Conservation (phyloP, 2,797 vertebrate genomes). For the Odontamblyopus rebecca region DNA sequence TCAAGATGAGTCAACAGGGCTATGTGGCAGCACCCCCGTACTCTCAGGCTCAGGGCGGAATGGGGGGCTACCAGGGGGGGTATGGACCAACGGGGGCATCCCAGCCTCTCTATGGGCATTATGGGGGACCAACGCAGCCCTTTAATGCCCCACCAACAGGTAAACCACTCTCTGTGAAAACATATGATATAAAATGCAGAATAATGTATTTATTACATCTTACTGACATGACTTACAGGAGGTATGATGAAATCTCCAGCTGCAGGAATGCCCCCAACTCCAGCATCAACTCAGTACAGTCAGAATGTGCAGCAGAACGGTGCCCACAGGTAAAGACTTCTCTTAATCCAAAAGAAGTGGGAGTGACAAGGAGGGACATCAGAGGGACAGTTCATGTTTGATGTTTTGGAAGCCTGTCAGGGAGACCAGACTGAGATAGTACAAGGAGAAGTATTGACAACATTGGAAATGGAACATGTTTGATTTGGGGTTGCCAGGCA, state of each 20-base stretch:
- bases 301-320: slow-evolving; percentile 81
- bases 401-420: neutral
- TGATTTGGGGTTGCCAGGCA: neutral
- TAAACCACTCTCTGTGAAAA: slow-evolving; percentile 48
- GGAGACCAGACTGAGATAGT: too few relatives aligned
- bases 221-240: slow-evolving; percentile 30
- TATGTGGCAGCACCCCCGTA: slow-evolving; percentile 91
- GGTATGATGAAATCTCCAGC: slow-evolving; percentile 70
- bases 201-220: neutral
- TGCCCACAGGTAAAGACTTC: slow-evolving; percentile 80
- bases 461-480: neutral
- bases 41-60: slow-evolving; percentile 89
- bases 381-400: neutral
- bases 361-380: neutral
- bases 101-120: slow-evolving; percentile 85
- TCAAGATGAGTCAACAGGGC: slow-evolving; percentile 93
- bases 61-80: slow-evolving; percentile 83
- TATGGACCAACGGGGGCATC: slow-evolving; percentile 76
- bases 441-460: neutral
- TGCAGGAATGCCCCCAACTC: slow-evolving; percentile 68
- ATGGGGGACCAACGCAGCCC: slow-evolving; percentile 76
- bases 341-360: neutral
- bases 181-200: neutral
- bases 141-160: slow-evolving; percentile 78
- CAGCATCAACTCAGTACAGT: slow-evolving; percentile 74